These are phyloP conservation scores for Kryphioiulus occultus DNA, from an alignment of 2,888 invertebrate species.

Conservation along the genomic window DNA sequence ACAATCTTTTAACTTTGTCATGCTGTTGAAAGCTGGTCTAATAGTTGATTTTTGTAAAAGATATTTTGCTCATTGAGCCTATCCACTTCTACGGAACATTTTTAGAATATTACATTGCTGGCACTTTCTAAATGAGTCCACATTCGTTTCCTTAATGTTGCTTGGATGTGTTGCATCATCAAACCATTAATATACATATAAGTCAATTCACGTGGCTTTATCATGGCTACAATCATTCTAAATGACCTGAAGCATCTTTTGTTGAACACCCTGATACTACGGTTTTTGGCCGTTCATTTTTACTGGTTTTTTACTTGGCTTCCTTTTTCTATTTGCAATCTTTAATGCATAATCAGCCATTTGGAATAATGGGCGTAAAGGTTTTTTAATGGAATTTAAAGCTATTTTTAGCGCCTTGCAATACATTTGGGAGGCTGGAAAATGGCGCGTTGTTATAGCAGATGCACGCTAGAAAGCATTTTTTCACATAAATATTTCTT, in stretches of 20 bases:
- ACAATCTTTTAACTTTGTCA: too few relatives aligned
- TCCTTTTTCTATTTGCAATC: conserved; percentile 30
- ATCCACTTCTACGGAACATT: background rate
- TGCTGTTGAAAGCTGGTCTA: background rate
- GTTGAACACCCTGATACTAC: background rate
- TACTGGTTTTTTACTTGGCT: conserved; percentile 15
- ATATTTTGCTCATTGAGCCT: background rate
- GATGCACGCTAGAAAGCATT: background rate
- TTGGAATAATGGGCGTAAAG: conserved; percentile 5
- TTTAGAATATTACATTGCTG: background rate
- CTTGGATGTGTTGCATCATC: background rate
- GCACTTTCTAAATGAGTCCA: background rate
- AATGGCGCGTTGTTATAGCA: background rate
- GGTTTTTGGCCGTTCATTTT: background rate
- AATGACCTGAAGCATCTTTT: background rate
- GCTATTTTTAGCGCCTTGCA: background rate
- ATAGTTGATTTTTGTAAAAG: background rate
- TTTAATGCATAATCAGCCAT: conserved; percentile 36
- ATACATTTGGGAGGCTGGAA: background rate
- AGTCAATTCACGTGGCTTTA: background rate
- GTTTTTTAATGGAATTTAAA: conserved; percentile 20
- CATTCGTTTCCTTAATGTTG: background rate
- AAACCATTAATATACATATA: background rate
- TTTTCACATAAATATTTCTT: background rate
- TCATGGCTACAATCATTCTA: background rate